Conservation (phyloP, 1,140 invertebrate genomes). For the Phymorhynchus buccinoides region DNA sequence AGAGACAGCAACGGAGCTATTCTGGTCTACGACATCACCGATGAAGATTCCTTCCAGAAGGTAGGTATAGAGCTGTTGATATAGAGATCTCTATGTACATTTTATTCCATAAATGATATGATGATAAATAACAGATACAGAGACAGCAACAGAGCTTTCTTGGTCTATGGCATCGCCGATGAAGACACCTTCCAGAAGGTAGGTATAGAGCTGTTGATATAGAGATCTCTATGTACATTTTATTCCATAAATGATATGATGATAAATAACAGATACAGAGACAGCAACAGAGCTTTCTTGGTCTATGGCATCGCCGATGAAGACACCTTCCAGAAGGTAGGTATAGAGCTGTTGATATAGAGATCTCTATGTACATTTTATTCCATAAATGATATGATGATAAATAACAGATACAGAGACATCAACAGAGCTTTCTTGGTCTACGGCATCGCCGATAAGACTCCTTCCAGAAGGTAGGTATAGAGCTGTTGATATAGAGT, state of each 20-base stretch:
- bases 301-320: conserved; percentile 99
- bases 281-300: conserved; percentile 96
- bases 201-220: background rate
- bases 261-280: no score
- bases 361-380: background rate
- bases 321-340: conserved; percentile 91
- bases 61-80: background rate
- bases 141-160: conserved; percentile 96
- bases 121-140: no score
- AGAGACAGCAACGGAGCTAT: conserved; percentile 97
- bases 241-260: no score
- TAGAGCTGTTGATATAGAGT: background rate
- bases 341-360: background rate
- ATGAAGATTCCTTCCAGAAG: conserved; percentile 96
- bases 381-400: no score
- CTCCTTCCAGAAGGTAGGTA: conserved; percentile 87
- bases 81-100: background rate
- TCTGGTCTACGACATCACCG: conserved; percentile 98
- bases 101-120: no score
- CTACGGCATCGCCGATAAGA: conserved; percentile 98
- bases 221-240: background rate
- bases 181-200: conserved; percentile 94
- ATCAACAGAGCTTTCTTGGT: conserved; percentile 98
- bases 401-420: no score
- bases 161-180: conserved; percentile 99